Percentiles rank a stretch among this genome's conserved stretches.
Evolutionary conservation across 2,797 vertebrate genomes (phyloP).

Genomic region (Typhlichthys subterraneus): DNA sequence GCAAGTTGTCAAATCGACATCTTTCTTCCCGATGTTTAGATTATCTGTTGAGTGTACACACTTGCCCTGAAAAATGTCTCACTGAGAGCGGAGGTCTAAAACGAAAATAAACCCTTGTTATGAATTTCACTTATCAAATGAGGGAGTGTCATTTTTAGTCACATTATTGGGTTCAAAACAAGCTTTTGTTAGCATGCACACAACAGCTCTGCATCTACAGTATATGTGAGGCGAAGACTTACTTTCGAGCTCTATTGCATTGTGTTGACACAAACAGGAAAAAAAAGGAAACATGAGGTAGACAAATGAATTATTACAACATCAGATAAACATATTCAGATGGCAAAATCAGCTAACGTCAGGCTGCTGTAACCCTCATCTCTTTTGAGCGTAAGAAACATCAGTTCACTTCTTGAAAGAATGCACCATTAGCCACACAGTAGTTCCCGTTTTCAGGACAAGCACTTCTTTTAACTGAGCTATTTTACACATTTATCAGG

Average conservation of each 20-base stretch:
- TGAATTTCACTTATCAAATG: constrained; percentile 99
- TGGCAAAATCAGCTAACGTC: constrained; percentile 58
- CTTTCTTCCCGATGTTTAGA: constrained; percentile 3
- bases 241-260: constrained; percentile 99
- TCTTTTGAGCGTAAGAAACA: constrained; percentile 3
- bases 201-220: constrained; percentile 85
- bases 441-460: too few relatives aligned
- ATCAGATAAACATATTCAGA: constrained; percentile 73
- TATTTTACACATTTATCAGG: not conserved
- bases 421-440: not conserved
- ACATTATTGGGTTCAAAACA: constrained; percentile 87
- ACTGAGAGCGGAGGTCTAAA: not conserved
- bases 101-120: constrained; percentile 40
- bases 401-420: constrained; percentile 27
- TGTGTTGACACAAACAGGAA: constrained; percentile 90
- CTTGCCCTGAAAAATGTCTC: not conserved
- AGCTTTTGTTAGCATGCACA: constrained; percentile 95
- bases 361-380: constrained; percentile 56
- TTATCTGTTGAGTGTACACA: too few relatives aligned
- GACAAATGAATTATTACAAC: constrained; percentile 90
- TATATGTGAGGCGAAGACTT: constrained; percentile 91
- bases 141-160: constrained; percentile 89
- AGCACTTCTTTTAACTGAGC: not conserved
- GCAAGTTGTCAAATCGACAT: constrained; percentile 36
- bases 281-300: constrained; percentile 97